Base-by-base conservation (phyloP, 2,888 invertebrate genomes). In the Agriopis leucophaearia region DNA sequence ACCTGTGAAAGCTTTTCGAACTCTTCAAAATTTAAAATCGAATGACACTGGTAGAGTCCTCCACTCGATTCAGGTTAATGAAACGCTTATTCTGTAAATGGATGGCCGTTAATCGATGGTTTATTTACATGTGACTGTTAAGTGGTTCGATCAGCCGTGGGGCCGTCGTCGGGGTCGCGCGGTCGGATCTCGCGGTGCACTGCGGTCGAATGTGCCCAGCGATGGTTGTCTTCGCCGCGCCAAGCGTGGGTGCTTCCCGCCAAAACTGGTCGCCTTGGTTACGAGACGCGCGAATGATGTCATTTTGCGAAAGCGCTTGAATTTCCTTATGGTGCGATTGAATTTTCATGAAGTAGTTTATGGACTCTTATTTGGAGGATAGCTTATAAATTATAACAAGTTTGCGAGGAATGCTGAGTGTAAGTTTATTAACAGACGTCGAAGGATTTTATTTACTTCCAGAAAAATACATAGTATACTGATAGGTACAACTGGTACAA, bases 121-220 rank as follows among this genome's bases (percentile, higher is more conserved):
- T 68, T 68, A 68, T 64, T 64, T 64, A 64, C 55, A 67, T 44
- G 54, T 59, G 56, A 63, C 67, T 67, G 77, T 81, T 80, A 77
- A 78, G 52, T 73, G 80, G 76, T 88, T 92, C 91, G 91, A 85
- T 84, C 91, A 92, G 92, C 91, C 83, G 73, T 64, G 51, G 72
- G 77, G 91, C 91, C 88, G 92, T 91, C 91, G 92, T 91, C 88
- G 90, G 71, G 74, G 77, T 78, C 78, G 81, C 82, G 84, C 84
- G 85, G 86, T 88, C 88, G 88, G 77, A 86, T 86, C 83, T 89
- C 88, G 92, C 92, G 87, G 88, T 89, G 90, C 89, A 93, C 93
- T 92, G 91, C 92, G 92, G 92, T 92, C 93, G 92, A 91, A 89
- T 90, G 88, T 77, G 64, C 74, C 74, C 70, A 73, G 69, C 74